These are phyloP conservation scores for Sinocyclocheilus anshuiensis DNA, from an alignment of 2,113 vertebrate species.

Conservation along the genomic window DNA sequence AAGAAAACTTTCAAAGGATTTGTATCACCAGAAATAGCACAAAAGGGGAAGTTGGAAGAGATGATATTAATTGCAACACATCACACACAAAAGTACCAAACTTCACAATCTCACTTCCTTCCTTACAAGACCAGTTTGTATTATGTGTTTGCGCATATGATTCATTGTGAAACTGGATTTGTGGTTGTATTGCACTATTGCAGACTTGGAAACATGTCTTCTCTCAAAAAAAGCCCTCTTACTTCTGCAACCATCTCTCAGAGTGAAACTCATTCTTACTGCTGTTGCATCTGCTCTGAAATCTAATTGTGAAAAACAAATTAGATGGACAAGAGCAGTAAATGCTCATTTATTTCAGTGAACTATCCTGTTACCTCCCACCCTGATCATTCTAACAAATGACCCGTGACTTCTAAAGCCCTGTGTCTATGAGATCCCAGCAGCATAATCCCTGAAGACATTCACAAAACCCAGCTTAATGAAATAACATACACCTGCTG, in stretches of 20 bases:
- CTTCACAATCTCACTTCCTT: slow-evolving; percentile 22
- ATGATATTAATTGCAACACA: not conserved
- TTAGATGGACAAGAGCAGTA: not conserved
- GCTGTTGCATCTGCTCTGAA: not conserved
- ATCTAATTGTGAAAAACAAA: not conserved
- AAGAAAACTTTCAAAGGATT: not conserved
- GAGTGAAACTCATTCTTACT: not conserved
- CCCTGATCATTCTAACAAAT: not conserved
- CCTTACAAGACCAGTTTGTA: not conserved
- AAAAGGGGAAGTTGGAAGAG: not conserved
- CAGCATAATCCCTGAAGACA: slow-evolving; percentile 11
- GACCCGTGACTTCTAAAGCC: slow-evolving; percentile 1
- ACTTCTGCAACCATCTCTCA: not conserved
- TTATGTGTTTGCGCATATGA: not conserved
- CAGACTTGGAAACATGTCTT: not conserved
- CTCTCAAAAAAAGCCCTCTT: not conserved
- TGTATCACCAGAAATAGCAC: not conserved
- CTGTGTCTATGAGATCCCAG: not conserved
- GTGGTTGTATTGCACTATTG: not conserved
- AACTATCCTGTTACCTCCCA: not conserved
- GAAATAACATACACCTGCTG: not conserved
- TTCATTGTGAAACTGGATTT: slow-evolving; percentile 16
- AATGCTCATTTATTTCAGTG: not conserved
- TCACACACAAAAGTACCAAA: not conserved
- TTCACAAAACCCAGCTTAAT: not conserved